Evolutionary conservation across 1,140 invertebrate species (phyloP), one percentile per base, ranked within the genome.

Genomic region (Orchesella cincta): DNA sequence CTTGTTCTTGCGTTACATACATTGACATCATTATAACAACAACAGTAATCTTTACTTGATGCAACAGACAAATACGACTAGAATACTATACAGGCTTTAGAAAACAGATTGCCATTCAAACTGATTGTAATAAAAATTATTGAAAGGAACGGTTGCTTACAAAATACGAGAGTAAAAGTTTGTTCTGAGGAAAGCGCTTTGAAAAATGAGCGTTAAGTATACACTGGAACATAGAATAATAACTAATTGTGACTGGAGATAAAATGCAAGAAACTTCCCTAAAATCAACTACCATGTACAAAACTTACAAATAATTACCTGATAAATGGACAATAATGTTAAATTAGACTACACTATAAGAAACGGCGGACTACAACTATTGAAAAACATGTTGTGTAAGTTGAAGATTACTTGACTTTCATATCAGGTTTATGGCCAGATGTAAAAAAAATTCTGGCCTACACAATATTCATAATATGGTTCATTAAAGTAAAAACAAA

Each of bases 51-150:
- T 12, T 8, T 20, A 20, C 8, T 12, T 46, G 23, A 8, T 14
- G 14, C 12, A 67, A 67, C 26, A 67, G 33, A 67, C 54, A 67
- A 14, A 5, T 29, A 67, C 62, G 62, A 67, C 62, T 67, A 67
- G 62, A 67, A 67, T 31, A 23, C 62, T 67, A 67, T 31, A 67
- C 62, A 67, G 62, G 62, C 62, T 67, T 67, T 23, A 33, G 26
- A 67, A 67, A 67, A 67, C 8, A 31, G 62, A 67, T 31, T 57
- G 54, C 54, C 54, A 57, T 57, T n/a, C 12, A 67, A 31, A 33
- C 31, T 67, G 62, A 67, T 67, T 67, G 62, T 67, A 67, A 67
- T 23, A 12, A 33, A 31, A 8, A 67, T 14, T 57, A 31, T 31
- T 12, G 23, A 57, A 26, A 18, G 52, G 14, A 57, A 14, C 3